Conservation (phyloP, 2,888 invertebrate genomes). For the Allacma fusca region DNA sequence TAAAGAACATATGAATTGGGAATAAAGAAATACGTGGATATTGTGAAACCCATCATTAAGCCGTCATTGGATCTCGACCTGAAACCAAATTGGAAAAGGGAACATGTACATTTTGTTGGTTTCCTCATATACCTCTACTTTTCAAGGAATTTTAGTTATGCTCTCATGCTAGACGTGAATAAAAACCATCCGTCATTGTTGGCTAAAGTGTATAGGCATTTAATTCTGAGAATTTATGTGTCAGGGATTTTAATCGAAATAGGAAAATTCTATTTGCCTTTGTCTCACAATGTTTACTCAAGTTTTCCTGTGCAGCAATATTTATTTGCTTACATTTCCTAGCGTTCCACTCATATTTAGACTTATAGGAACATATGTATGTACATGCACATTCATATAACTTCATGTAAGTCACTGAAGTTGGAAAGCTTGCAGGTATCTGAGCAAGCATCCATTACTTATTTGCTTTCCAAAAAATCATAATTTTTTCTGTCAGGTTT, state of each 20-base stretch:
- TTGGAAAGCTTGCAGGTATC: too few species aligned
- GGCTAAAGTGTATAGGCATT: background rate
- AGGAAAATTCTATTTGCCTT: background rate
- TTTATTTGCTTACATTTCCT: too few species aligned
- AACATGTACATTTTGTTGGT: background rate
- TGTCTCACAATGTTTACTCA: background rate
- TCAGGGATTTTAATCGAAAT: background rate
- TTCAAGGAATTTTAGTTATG: too few species aligned
- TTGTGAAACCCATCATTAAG: background rate
- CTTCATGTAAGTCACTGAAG: too few species aligned
- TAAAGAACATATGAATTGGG: background rate
- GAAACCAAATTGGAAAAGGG: background rate
- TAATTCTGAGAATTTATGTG: background rate
- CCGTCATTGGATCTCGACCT: slow-evolving; percentile 6
- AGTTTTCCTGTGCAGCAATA: too few species aligned
- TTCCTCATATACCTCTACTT: too few species aligned
- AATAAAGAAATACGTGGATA: background rate
- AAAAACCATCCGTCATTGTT: background rate
- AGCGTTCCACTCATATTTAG: too few species aligned
- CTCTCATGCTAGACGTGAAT: background rate
- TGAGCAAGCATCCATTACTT: too few species aligned
- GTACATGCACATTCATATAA: too few species aligned
- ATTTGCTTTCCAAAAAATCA: too few species aligned
- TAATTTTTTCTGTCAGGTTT: too few species aligned
- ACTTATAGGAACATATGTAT: too few species aligned